Evolutionary conservation across 2,888 invertebrate genomes (phyloP), one percentile per base, ranked within the genome.

Genomic region (Isoperla grammatica): DNA sequence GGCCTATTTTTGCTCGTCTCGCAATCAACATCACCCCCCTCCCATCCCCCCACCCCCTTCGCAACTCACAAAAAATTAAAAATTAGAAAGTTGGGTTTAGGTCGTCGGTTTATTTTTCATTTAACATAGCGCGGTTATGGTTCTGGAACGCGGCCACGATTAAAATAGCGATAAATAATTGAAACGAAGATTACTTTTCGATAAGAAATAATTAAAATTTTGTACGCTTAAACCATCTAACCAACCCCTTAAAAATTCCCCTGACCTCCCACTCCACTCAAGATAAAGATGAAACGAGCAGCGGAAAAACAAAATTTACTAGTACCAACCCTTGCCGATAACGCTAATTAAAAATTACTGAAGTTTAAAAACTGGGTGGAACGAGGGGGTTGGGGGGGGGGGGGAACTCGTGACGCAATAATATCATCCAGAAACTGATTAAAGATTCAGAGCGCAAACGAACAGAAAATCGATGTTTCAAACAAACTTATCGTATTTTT

Each of bases 201-300:
- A 75, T 75, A 74, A 75, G 75, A 70, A 72, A 73, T 75, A 75
- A 75, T 75, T 75, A 75, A 75, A 75, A 75, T 72, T 72, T 73
- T 72, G 73, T 73, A 73, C 74, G 71, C 73, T 73, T 72, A 72
- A 73, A 70, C 55, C 54, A 35, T 53, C 49, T 50, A 19, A n/a
- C 39, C 39, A 39, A 39, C 37, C 53, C 53, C 53, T 53, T 53
- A 39, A 53, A 53, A 53, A 53, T 39, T 39, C 53, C 50, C 15
- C 37, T 37, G 35, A 35, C 23, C 35, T 50, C 53, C 53, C 23
- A 20, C 11, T 3, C 53, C 39, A 71, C 71, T 69, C 66, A 68
- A 72, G 74, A 74, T 75, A 73, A 73, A 74, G 73, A 61, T 61
- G 63, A 59, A 50, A 54, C 57, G 69, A 69, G 68, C 67, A 55